Evolutionary conservation across 2,797 vertebrate genomes (phyloP).

Genomic region (Takifugu ocellatus): DNA sequence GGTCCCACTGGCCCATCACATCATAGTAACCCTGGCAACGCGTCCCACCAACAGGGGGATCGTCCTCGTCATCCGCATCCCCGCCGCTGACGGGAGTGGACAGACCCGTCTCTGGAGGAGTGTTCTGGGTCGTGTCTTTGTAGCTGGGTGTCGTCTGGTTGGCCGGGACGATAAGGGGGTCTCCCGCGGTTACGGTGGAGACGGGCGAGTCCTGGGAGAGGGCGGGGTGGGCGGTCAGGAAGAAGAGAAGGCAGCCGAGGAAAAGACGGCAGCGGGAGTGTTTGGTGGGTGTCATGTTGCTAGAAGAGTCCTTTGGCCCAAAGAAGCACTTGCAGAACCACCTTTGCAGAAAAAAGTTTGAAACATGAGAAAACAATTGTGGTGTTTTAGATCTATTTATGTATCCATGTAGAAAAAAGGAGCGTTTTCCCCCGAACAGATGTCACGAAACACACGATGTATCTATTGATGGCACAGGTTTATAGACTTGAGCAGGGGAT

Average conservation of each 20-base stretch:
- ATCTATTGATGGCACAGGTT: conserved; percentile 39
- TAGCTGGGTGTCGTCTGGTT: conserved; percentile 61
- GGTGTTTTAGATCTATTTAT: too few species aligned
- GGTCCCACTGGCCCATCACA: conserved; percentile 98
- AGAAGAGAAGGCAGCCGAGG: conserved; percentile 40
- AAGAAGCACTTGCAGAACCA: conserved; percentile 19
- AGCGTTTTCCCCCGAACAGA: background rate
- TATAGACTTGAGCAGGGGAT: conserved; percentile 44
- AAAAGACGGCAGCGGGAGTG: conserved; percentile 31
- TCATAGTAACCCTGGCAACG: conserved; percentile 96
- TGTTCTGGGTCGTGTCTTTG: conserved; percentile 63
- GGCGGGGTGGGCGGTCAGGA: conserved; percentile 19
- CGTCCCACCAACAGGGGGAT: conserved; percentile 72
- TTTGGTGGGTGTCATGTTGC: conserved; percentile 47
- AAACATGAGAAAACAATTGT: too few species aligned
- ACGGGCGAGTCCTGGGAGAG: conserved; percentile 55
- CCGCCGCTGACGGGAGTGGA: conserved; percentile 67
- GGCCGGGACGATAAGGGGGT: conserved; percentile 19
- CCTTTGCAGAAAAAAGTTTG: too few species aligned
- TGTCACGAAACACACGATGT: conserved; percentile 27
- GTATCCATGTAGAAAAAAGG: too few species aligned
- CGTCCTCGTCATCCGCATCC: conserved; percentile 69
- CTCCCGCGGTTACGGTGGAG: conserved; percentile 19
- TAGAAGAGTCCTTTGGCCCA: conserved; percentile 17
- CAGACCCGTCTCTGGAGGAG: conserved; percentile 64